Conservation (phyloP, 2,797 vertebrate genomes). For the Coluber constrictor region DNA sequence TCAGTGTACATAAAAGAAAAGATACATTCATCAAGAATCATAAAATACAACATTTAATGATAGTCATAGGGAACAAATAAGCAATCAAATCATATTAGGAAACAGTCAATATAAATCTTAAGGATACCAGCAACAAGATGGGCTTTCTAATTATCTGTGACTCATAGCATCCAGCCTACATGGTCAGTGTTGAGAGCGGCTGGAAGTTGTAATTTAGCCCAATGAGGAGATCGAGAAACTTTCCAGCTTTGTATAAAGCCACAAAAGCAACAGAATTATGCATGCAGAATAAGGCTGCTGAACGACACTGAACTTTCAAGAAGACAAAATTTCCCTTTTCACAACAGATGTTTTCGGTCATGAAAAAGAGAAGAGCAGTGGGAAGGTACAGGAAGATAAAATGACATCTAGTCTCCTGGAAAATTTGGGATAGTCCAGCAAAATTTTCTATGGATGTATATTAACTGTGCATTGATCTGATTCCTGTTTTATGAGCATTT, state of each 20-base stretch:
- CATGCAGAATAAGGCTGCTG: not conserved
- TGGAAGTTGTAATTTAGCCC: not conserved
- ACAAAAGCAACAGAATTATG: not conserved
- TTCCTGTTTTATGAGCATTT: not conserved
- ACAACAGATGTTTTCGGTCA: not conserved
- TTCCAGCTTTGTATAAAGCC: not conserved
- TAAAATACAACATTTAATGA: too few species aligned
- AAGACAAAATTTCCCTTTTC: not conserved
- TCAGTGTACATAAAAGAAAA: too few species aligned
- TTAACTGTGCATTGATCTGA: not conserved
- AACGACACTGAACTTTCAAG: not conserved
- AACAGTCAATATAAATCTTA: too few species aligned
- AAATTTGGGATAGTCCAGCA: not conserved
- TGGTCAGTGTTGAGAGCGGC: not conserved
- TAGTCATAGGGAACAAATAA: too few species aligned
- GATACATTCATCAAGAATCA: too few species aligned
- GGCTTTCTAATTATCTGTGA: not conserved
- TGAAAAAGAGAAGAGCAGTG: not conserved
- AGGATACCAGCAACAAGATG: not conserved
- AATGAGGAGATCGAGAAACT: not conserved
- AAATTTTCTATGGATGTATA: not conserved
- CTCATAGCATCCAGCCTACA: not conserved
- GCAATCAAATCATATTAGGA: too few species aligned
- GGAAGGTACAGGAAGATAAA: not conserved
- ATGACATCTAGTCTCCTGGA: not conserved